These are phyloP conservation scores for Strongylocentrotus purpuratus DNA, from an alignment of 35 echinoderm and acorn worm genomes.

Conservation along the genomic window DNA sequence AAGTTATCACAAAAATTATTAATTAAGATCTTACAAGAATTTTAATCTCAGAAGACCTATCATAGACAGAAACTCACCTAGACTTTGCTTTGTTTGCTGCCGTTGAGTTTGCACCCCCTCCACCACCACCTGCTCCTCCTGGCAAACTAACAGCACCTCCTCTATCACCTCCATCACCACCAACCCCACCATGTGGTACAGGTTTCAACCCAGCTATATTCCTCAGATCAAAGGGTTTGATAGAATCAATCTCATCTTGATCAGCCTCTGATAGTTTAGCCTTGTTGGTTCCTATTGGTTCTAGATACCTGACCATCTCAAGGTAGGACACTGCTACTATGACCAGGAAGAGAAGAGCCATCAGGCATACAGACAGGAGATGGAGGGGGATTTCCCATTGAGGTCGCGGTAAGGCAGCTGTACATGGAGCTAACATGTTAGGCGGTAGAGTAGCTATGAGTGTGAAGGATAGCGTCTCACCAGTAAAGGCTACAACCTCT, in stretches of 20 bases:
- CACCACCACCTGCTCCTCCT: constrained; percentile 58
- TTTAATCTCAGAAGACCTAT: no score
- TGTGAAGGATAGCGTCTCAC: constrained; percentile 82
- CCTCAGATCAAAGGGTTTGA: constrained; percentile 86
- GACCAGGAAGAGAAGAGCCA: constrained; percentile 79
- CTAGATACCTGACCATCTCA: constrained; percentile 80
- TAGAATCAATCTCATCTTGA: constrained; percentile 57
- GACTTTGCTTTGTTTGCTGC: constrained; percentile 40
- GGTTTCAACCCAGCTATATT: constrained; percentile 58
- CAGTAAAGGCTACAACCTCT: constrained; percentile 68
- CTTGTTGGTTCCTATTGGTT: constrained; percentile 45
- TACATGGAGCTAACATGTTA: constrained; percentile 83
- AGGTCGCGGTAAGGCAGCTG: constrained; percentile 88
- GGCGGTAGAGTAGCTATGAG: constrained; percentile 92
- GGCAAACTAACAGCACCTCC: constrained; percentile 31
- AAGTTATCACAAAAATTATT: no score
- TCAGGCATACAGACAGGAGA: constrained; percentile 63
- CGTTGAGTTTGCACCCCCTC: constrained; percentile 51
- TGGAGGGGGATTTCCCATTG: constrained; percentile 88
- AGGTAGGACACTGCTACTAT: constrained; percentile 86
- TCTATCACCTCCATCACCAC: not conserved
- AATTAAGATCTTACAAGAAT: no score
- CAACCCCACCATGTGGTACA: not conserved
- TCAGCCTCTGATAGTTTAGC: constrained; percentile 27
- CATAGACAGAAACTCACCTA: constrained; percentile 42